phyloP scores from a whole-genome alignment of 2,888 invertebrate species.

The Phengaris arion region DNA sequence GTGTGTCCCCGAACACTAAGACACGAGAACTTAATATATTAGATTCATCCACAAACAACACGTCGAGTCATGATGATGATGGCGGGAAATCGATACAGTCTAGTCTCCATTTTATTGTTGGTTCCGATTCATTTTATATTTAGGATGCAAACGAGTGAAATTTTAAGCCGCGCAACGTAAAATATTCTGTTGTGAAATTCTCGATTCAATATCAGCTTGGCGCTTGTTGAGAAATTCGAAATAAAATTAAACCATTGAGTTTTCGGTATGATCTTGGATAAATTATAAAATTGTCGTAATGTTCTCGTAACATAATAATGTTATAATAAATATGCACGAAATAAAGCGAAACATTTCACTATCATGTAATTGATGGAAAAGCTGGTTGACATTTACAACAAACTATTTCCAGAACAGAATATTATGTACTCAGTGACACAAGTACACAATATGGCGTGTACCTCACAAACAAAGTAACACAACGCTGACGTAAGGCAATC shows the following conservation, averaged over 20 bases:
- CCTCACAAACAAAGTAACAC: neutral
- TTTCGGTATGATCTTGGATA: neutral
- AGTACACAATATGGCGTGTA: neutral
- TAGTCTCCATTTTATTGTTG: conserved; percentile 36
- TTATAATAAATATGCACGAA: too few species aligned
- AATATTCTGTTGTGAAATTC: conserved; percentile 12
- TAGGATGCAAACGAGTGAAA: conserved; percentile 37
- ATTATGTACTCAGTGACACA: neutral
- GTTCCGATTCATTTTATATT: conserved; percentile 33
- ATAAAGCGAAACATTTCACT: too few species aligned
- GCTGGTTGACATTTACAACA: too few species aligned
- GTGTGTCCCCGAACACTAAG: too few species aligned
- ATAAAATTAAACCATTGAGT: conserved; percentile 5
- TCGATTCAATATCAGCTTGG: neutral
- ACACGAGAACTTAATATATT: too few species aligned
- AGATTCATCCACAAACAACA: too few species aligned
- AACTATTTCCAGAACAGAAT: too few species aligned
- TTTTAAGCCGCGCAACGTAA: conserved; percentile 33
- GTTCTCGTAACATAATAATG: too few species aligned
- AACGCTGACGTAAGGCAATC: conserved; percentile 7
- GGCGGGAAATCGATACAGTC: conserved; percentile 1
- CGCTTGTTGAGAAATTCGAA: neutral
- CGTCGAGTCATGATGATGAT: too few species aligned
- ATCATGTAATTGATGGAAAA: too few species aligned
- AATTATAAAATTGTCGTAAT: neutral